Percentiles rank a stretch among this genome's conserved stretches.
Evolutionary conservation across 2,888 invertebrate species (phyloP).

Genomic region (Bellardia pandia): DNA sequence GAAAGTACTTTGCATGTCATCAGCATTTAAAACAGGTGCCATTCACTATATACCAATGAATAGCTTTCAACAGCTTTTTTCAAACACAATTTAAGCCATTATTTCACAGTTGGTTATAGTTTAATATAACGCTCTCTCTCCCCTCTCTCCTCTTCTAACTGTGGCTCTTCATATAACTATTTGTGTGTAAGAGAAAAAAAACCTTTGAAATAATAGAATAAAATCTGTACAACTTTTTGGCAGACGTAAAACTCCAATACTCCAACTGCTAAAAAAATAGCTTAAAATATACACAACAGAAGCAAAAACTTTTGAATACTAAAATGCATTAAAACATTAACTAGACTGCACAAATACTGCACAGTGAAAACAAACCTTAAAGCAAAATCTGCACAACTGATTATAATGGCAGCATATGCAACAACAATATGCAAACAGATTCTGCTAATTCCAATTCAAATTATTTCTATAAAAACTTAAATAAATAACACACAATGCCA

Average conservation of each 20-base stretch:
- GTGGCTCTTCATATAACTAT: background rate
- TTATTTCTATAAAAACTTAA: background rate
- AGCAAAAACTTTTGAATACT: constrained; percentile 29
- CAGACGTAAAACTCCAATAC: constrained; percentile 30
- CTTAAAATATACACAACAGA: background rate
- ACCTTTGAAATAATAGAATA: constrained; percentile 46
- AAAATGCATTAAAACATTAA: constrained; percentile 67
- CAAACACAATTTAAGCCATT: constrained; percentile 67
- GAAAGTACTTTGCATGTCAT: constrained; percentile 74
- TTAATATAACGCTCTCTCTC: no score
- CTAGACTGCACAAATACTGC: constrained; percentile 21
- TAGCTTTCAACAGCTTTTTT: constrained; percentile 65
- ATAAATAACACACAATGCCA: background rate
- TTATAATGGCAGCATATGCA: background rate
- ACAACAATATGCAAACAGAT: background rate
- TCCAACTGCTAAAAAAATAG: no score
- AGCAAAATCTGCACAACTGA: constrained; percentile 7
- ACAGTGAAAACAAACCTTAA: constrained; percentile 5
- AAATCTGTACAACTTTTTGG: constrained; percentile 43
- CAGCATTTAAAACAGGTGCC: constrained; percentile 74
- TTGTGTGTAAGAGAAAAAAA: background rate
- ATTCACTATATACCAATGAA: constrained; percentile 45
- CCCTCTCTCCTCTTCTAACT: no score
- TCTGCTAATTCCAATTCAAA: background rate
- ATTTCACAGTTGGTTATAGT: constrained; percentile 41